Evolutionary conservation across 1,140 invertebrate genomes (phyloP).

Genomic region (Streblospio benedicti): DNA sequence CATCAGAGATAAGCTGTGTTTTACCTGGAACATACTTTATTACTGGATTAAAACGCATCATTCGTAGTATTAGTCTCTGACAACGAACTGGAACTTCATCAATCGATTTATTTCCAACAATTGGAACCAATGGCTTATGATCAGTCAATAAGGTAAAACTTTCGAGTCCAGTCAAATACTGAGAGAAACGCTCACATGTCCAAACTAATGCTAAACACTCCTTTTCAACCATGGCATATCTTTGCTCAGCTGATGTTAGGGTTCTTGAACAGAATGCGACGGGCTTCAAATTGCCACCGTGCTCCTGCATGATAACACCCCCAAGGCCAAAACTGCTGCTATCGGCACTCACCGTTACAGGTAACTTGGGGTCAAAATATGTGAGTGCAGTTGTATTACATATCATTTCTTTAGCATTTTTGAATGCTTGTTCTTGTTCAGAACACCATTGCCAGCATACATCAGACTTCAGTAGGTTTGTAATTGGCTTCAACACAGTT

Average conservation of each 20-base stretch:
- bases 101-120: constrained; percentile 9
- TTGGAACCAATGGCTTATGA: constrained; percentile 33
- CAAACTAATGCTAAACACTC: constrained; percentile 30
- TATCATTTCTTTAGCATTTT: constrained; percentile 3
- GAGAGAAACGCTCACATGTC: constrained; percentile 47
- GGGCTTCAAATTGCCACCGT: constrained; percentile 22
- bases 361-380: constrained; percentile 4
- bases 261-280: constrained; percentile 45
- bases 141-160: constrained; percentile 28
- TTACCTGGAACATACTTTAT: constrained; percentile 20
- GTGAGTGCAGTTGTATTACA: not conserved
- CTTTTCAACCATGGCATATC: constrained; percentile 49
- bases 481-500: not conserved
- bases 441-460: constrained; percentile 12
- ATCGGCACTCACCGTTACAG: constrained; percentile 21
- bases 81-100: constrained; percentile 15
- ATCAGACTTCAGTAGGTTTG: constrained; percentile 9
- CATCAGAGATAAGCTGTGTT: constrained; percentile 17
- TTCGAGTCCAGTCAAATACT: constrained; percentile 45
- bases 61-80: constrained; percentile 18
- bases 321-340: constrained; percentile 20
- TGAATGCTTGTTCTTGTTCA: constrained; percentile 1
- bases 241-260: constrained; percentile 42
- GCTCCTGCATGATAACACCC: constrained; percentile 18
- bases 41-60: constrained; percentile 12